Evolutionary conservation across 2,113 vertebrate genomes (phyloP), one percentile per base, ranked within the genome.

Genomic region (Leptosomus discolor): DNA sequence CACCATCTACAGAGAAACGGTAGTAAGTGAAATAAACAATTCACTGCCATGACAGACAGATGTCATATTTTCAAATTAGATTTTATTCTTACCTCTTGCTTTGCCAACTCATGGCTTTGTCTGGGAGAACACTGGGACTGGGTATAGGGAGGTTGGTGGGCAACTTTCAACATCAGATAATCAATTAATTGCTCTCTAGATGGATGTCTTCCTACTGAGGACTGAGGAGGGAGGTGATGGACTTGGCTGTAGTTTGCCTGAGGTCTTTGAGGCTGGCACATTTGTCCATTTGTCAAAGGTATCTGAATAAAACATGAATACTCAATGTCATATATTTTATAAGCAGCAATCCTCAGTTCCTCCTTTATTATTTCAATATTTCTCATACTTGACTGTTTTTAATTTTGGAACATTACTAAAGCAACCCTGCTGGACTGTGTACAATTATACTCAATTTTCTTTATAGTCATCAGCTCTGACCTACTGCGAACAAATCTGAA

Each of bases 151-250:
- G 98, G 97, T 11, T 98, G 98, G 70, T 98, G 99, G 89, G 99
- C 99, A 96, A 99, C 99, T 98, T 99, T 99, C 96, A 99, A 98
- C 99, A 99, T 99, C 97, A 99, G 97, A 94, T 99, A 99, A 97
- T 99, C 99, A 64, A 99, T 99, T 96, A 99, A 98, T 97, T 99
- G 99, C 95, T 99, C 99, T 98, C 99, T 98, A 98, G 99, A 99
- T 8, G 99, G 99, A 97, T 99, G 99, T 74, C 99, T 99, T 75
- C 98, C 99, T 96, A 99, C 98, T 80, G 99, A 94, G 37, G 98
- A 97, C 56, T 98, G 98, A 96, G 97, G 90, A 96, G 95, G 95
- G 90, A 98, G 95, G 83, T 98, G 98, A 97, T 98, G 98, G 71
- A 97, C 95, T 97, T 99, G 99, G 96, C 97, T 98, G 87, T 98